Base-by-base conservation (phyloP, 2,888 invertebrate species). In the Campopleginae sp. region DNA sequence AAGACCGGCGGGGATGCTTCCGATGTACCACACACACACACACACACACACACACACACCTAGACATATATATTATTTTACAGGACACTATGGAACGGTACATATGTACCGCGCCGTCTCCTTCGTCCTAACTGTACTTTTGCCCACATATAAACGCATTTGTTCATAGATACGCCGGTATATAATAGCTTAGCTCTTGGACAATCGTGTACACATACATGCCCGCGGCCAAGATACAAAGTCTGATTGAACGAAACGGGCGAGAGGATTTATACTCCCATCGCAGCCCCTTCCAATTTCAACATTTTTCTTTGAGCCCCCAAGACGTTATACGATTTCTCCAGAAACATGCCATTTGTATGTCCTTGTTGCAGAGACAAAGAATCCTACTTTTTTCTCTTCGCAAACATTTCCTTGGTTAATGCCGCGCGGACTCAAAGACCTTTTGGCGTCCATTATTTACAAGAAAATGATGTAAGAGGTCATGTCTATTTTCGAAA, bases 1-100 rank as follows among this genome's bases (percentile, higher is more conserved):
- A 82, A 77, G 70, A 81, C 76, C 71, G 33, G 58, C 75, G 71
- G 65, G 71, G 66, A 83, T 63, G 46, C 76, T 75, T 71, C 80
- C n/a, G 48, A 77, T 31, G n/a, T 44, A 38, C 14, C 68, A 31
- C 42, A 51, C 27, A 44, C 17, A 14, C n/a, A 23, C 54, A 46
- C 51, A 17, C 51, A 5, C 65, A 61, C 46, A 44, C 38, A 68
- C 7, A 27, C 12, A 27, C 46, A 58, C 54, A 19, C 78, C 5
- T 38, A 10, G 38, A 19, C 42, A 19, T 65, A 66, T 66, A 4
- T 23, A 23, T 44, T 46, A 68, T 68, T 68, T 44, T 23, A 68
- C 23, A n/a, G 68, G 68, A 68, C 44, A 68, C 27, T 23, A 68
- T 46, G 17, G 14, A 44, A 68, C 68, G 14, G 27, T 42, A 46